A percentile compares a stretch with the other conserved stretches of the same genome.
These are phyloP conservation scores for Laterallus jamaicensis DNA, from an alignment of 2,113 vertebrate genomes.

Conservation along the genomic window DNA sequence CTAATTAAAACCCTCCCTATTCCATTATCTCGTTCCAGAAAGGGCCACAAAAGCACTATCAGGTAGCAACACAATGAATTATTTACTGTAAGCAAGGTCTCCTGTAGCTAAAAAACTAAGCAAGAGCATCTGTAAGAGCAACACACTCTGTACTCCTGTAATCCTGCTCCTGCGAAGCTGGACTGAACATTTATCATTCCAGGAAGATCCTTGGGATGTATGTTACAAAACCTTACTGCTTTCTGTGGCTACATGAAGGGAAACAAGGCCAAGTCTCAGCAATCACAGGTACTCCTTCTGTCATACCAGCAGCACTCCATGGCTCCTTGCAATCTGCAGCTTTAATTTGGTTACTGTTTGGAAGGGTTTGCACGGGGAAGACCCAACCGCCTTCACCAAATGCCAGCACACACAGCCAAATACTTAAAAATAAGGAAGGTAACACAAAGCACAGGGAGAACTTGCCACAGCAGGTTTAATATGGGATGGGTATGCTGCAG, in stretches of 20 bases:
- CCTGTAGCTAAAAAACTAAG: not conserved
- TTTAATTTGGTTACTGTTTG: not conserved
- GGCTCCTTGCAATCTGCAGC: not conserved
- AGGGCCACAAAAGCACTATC: slow-evolving; percentile 12
- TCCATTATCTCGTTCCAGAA: not conserved
- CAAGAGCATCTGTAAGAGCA: not conserved
- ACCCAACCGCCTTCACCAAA: not conserved
- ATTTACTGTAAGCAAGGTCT: slow-evolving; percentile 17
- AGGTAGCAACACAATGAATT: slow-evolving; percentile 35
- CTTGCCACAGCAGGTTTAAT: not conserved
- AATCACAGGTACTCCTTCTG: not conserved
- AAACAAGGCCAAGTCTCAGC: not conserved
- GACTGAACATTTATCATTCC: not conserved
- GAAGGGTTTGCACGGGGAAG: not conserved
- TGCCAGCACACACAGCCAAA: not conserved
- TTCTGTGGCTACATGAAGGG: not conserved
- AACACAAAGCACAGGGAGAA: not conserved
- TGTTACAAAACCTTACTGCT: not conserved
- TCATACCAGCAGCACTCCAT: not conserved
- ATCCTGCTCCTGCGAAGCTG: not conserved
- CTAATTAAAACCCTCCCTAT: not conserved
- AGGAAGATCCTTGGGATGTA: not conserved
- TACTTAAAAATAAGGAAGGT: not conserved
- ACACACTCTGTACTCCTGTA: not conserved
- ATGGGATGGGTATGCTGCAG: not conserved